Base-by-base conservation (phyloP, 2,113 vertebrate genomes). In the Pangasianodon gigas region DNA sequence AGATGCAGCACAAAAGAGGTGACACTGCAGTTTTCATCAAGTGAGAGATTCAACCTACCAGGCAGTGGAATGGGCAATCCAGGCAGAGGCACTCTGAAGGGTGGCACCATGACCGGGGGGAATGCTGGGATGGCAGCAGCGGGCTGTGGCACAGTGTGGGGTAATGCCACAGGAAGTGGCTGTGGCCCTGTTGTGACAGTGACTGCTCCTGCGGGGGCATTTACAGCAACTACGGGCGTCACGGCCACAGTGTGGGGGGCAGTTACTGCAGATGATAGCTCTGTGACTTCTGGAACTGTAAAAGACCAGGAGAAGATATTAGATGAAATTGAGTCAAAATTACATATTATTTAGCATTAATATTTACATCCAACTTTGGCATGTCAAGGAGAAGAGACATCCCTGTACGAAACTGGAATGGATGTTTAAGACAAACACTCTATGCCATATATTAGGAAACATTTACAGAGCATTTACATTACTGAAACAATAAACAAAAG, bases 61-160 rank as follows among this genome's bases (percentile, higher is more conserved):
- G 97, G 97, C 93, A 97, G 95, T 88, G 97, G 97, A 95, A 97
- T 97, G 94, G 97, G 97, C 97, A 98, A 97, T 95, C 97, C 97
- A 90, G 97, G 97, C 95, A 98, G 95, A 93, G 97, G 97, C 93
- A 98, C 97, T 93, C 97, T 96, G 95, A 98, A 98, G 29, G 97
- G 97, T 93, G 97, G 97, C 95, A 98, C 97, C 97, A 98, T 97
- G 92, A 97, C 97, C 91, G 97, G 96, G 91, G 97, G 97, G 93
- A 97, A 98, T 94, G 97, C 96, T 94, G 96, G 96, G 93, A 98
- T 97, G 93, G 97, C 94, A 92, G 97, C 95, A 90, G 97, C 93
- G 86, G 97, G 96, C 93, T 97, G 97, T 93, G 96, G 95, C 88
- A 97, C 95, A 88, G 96, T 95, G 92, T 97, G 97, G 94, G 97